Evolutionary conservation across 1,140 invertebrate species (phyloP).

Genomic region (Antheraea mylitta): DNA sequence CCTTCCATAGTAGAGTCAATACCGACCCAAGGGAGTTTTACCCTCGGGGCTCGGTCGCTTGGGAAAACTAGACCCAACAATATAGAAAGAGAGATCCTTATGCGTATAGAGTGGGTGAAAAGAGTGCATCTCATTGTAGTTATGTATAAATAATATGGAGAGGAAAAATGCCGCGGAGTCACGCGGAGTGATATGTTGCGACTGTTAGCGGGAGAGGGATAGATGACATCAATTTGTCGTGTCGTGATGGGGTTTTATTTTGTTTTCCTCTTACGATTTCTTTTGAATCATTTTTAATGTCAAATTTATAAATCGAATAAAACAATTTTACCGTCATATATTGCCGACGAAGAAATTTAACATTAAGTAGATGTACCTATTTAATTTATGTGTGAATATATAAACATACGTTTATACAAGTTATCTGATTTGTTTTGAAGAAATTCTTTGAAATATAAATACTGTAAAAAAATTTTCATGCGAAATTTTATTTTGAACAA

Average conservation of each 20-base stretch:
- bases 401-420: too few relatives aligned
- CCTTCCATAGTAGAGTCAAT: constrained; percentile 74
- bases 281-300: constrained; percentile 28
- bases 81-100: constrained; percentile 71
- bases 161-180: constrained; percentile 76
- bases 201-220: constrained; percentile 76
- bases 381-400: too few relatives aligned
- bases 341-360: neutral
- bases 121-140: constrained; percentile 59
- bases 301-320: neutral
- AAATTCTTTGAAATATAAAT: too few relatives aligned
- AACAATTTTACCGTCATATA: neutral
- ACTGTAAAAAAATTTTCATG: too few relatives aligned
- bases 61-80: constrained; percentile 78
- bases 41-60: constrained; percentile 74
- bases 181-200: constrained; percentile 72
- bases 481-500: too few relatives aligned
- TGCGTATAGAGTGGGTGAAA: constrained; percentile 37
- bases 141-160: constrained; percentile 79
- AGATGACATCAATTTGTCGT: constrained; percentile 77
- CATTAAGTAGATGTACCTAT: neutral
- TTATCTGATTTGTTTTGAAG: too few relatives aligned
- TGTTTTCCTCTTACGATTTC: constrained; percentile 66
- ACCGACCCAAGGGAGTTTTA: constrained; percentile 76
- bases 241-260: constrained; percentile 78